Evolutionary conservation across 2,888 invertebrate genomes (phyloP), one percentile per base, ranked within the genome.

Genomic region (Neoaliturus tenellus): DNA sequence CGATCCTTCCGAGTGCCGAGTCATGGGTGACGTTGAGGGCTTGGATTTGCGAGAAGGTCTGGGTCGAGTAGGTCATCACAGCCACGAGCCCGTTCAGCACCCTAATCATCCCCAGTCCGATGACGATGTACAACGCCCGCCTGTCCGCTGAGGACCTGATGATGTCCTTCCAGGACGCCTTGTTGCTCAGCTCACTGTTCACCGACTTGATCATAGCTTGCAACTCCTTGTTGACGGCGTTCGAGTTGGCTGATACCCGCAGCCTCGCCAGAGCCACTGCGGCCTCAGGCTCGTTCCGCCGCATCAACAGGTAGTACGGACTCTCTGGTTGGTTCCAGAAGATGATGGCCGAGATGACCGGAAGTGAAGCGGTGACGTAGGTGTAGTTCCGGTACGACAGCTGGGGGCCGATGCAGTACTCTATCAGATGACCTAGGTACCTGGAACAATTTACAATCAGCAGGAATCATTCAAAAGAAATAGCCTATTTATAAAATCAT

Each of bases 31-130:
- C 35, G 12, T 81, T 41, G 12, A 80, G 55, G 17, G 28, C 33
- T 10, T 55, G 78, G 5, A 78, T 55, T 41, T 82, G 48, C n/a
- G 83, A 83, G 58, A 87, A 86, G 0, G 86, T 87, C 55, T 86
- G 81, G 14, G 87, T 83, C 4, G 84, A 82, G 78, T 87, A 87
- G 0, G 85, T 78, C 20, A 85, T 84, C 12, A 87, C 48, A 0
- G 86, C 85, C 5, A 85, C 39, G 78, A 83, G 67, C n/a, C 86
- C 86, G 31, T 78, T 83, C 14, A 85, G 31, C 35, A 84, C 84
- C 41, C 84, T 80, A n/a, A 84, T 78, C 8, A 73, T 69, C 8
- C 83, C 86, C 17, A 86, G 84, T 5, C 80, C 41, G 0, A 85
- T 44, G 14, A 84, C 83, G 17, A 86, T 84, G 3, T 85, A 28